Evolutionary conservation across 2,113 vertebrate genomes (phyloP), one percentile per base, ranked within the genome.

Genomic region (Amphiprion ocellaris): DNA sequence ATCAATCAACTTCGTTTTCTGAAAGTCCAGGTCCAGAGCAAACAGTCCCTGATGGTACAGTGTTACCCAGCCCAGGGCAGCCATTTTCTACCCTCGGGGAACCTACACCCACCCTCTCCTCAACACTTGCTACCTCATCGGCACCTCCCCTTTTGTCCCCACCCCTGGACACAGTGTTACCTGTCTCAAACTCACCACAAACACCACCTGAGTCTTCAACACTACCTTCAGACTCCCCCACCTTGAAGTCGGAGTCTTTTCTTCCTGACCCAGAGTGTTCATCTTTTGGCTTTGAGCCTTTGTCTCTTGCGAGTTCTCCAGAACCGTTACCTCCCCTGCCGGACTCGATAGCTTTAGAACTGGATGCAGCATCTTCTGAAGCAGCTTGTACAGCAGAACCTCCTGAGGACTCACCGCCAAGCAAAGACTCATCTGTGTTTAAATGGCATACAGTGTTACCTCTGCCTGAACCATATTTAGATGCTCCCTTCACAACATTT

Each of bases 361-460:
- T 88, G 0, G 24, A 85, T 21, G 61, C 77, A 0, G 4, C 56
- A 0, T 8, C 61, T 1, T 69, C 83, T 9, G 65, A 65, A 53
- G 54, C 53, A 0, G 2, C 56, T 28, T 52, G 7, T 2, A 41
- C 79, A 46, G 21, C n/a, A 1, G 54, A 15, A 12, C 4, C 26
- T 15, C 17, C 63, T 33, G 64, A 63, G 24, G 55, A 65, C 41
- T 26, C 15, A 0, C 24, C 4, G 0, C 39, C 12, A 0, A 15
- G 7, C 2, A 56, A 59, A 16, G 52, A 52, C 49, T 56, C 72
- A 0, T 85, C 85, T 5, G 90, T 92, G 12, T 90, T 93, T 23
- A 85, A 83, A 63, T 93, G 92, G 92, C 91, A 93, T 6, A 92
- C 92, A 23, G 89, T 91, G 26, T 86, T 94, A 55, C 93, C 91